These are phyloP conservation scores for Gnathonemus echidnorhynchus DNA, from an alignment of 2,113 vertebrate species.

Conservation along the genomic window DNA sequence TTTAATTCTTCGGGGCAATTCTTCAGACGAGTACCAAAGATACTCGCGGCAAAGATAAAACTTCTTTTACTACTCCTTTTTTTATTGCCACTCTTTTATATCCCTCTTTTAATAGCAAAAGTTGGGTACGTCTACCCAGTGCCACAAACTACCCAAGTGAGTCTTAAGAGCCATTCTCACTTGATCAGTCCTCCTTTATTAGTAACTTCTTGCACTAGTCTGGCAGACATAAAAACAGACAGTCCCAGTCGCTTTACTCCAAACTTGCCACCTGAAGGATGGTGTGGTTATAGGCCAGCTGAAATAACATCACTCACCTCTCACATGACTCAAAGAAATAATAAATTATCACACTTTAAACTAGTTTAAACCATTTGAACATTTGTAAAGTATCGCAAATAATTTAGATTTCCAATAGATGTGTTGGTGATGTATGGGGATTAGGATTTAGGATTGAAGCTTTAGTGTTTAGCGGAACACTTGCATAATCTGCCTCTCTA, in stretches of 20 bases:
- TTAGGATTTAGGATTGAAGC: neutral
- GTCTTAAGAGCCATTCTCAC: neutral
- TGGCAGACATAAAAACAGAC: conserved; percentile 25
- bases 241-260: neutral
- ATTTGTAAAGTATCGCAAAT: neutral
- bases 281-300: neutral
- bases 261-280: neutral
- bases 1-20: neutral
- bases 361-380: neutral
- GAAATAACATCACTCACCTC: neutral
- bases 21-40: neutral
- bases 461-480: neutral
- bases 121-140: neutral
- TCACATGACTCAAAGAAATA: neutral
- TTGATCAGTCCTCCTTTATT: neutral
- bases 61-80: neutral
- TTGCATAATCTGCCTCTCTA: neutral
- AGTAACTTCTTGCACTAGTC: neutral
- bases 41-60: neutral
- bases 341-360: neutral
- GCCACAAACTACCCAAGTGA: neutral
- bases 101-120: neutral
- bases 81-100: neutral
- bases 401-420: neutral
- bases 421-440: neutral